Evolutionary conservation across 2,113 vertebrate genomes (phyloP).

Genomic region (Poeciliopsis prolifica): DNA sequence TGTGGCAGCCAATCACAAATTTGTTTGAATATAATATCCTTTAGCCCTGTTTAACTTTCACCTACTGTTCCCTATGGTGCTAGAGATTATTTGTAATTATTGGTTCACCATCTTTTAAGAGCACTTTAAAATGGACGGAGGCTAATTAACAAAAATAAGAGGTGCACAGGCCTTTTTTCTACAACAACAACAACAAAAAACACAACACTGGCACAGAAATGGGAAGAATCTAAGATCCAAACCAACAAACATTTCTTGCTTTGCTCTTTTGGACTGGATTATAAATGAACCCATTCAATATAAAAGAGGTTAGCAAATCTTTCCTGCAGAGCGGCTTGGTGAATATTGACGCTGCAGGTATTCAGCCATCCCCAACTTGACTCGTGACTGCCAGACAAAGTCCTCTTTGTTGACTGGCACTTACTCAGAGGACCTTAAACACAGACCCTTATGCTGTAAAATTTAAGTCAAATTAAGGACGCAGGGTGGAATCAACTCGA

Average conservation of each 20-base stretch:
- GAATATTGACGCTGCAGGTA: slow-evolving; percentile 51
- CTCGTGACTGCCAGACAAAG: slow-evolving; percentile 60
- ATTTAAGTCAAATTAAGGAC: slow-evolving; percentile 54
- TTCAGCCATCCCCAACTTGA: slow-evolving; percentile 34
- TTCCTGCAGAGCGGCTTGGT: slow-evolving; percentile 2
- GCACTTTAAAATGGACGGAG: background rate
- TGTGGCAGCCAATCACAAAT: background rate
- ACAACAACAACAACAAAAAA: background rate
- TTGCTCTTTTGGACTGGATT: background rate
- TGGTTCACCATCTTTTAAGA: background rate
- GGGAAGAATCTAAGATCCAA: background rate
- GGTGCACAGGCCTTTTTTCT: no score
- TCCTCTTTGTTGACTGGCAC: slow-evolving; percentile 55
- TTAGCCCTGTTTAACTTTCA: no score
- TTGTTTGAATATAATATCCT: no score
- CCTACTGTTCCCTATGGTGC: no score
- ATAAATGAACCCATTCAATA: background rate
- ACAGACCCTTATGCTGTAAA: slow-evolving; percentile 7
- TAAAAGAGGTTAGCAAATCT: background rate
- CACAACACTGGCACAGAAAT: background rate
- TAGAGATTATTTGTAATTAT: no score
- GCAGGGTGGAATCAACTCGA: slow-evolving; percentile 40
- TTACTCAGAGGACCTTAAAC: slow-evolving; percentile 35
- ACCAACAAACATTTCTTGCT: background rate
- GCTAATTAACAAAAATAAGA: no score